Evolutionary conservation across 2,113 vertebrate species (phyloP).

Genomic region (Puma concolor): DNA sequence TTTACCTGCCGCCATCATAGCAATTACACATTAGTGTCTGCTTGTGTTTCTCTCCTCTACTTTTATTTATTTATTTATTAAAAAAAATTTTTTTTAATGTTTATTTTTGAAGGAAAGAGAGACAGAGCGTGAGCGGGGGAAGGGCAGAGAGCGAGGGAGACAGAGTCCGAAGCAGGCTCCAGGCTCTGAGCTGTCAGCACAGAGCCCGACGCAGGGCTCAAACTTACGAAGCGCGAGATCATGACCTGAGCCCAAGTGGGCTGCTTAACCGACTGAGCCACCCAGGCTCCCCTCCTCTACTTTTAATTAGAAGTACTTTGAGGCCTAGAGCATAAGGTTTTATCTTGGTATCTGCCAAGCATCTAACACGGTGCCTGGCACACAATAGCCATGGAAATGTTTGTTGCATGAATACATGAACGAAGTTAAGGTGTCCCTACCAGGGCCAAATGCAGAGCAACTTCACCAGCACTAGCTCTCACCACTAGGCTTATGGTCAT

Average conservation of each 20-base stretch:
- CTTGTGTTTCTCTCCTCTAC: neutral
- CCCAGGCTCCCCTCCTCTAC: neutral
- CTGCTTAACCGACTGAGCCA: too few species aligned
- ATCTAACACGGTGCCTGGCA: neutral
- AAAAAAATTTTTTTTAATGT: too few species aligned
- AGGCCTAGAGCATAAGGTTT: neutral
- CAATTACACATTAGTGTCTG: fast-evolving
- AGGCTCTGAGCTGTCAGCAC: too few species aligned
- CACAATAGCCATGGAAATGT: neutral
- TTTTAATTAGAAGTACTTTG: neutral
- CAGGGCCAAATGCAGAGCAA: neutral
- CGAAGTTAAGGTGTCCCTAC: neutral
- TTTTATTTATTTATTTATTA: neutral
- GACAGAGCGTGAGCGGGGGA: too few species aligned
- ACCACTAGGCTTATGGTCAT: neutral
- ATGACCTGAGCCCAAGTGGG: too few species aligned
- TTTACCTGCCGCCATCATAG: neutral
- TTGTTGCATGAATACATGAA: neutral
- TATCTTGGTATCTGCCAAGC: neutral
- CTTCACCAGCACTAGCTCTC: neutral
- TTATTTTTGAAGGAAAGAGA: too few species aligned
- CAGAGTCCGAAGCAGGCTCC: too few species aligned
- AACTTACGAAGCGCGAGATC: too few species aligned
- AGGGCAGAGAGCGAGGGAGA: too few species aligned
- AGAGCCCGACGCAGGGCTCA: too few species aligned